Evolutionary conservation across 2,888 invertebrate species (phyloP), one percentile per base, ranked within the genome.

Genomic region (Halictus ligatus): DNA sequence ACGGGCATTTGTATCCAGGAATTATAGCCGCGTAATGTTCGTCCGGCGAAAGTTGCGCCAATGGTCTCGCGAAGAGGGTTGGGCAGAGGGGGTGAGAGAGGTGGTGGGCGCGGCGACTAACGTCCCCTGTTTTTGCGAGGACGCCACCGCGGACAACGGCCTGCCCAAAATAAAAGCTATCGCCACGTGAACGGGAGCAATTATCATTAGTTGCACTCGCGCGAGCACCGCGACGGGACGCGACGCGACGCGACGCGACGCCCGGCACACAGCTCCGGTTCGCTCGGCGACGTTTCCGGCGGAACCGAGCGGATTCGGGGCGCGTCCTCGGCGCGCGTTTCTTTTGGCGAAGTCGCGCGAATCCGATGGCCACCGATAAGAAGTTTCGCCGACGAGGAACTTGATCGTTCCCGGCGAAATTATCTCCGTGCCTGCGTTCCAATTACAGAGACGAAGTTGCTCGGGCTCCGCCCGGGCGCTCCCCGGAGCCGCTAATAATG

Each of bases 131-230:
- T 94, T 92, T 93, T 94, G 90, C 85, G 74, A 85, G 90, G 90
- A 48, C 91, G 89, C 89, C 88, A 89, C 89, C 87, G 88, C 88
- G 85, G 89, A 88, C 91, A 88, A 86, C 72, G 48, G 54, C 15
- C 89, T 88, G 89, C 91, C 92, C 91, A 90, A 92, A 90, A 90
- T 92, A 91, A 92, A 93, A 93, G 92, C 92, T 89, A 92, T 90
- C 92, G 90, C 82, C 78, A 69, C 86, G 82, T 83, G 90, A 88
- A 90, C 91, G 84, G 84, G 76, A 85, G 94, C 94, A 94, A 94
- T 94, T 94, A 94, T 94, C 94, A 93, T 94, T 94, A 94, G 94
- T 92, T 91, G 92, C 92, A 91, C 90, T 91, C 89, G 91, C 91
- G 89, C 79, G 78, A 80, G 86, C 81, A 75, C 43, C 64, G 43